phyloP scores from a whole-genome alignment of 2,888 invertebrate species.

The Scrobipalpa atriplicella region DNA sequence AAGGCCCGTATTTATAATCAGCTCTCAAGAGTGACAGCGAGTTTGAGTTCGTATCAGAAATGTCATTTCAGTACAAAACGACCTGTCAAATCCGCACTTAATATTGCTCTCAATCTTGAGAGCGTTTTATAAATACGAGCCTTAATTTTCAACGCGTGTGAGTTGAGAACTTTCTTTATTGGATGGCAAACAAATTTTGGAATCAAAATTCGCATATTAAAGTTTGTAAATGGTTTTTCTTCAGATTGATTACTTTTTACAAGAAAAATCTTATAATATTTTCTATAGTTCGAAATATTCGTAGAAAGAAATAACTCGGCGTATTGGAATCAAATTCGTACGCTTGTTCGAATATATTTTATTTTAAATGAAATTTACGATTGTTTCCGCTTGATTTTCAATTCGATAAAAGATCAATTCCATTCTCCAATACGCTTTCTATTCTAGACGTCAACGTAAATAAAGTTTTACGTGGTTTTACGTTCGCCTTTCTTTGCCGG shows the following conservation, averaged over 20 bases:
- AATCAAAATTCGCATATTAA: background rate
- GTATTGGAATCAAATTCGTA: background rate
- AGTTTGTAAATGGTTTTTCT: conserved; percentile 9
- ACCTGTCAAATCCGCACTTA: too few species aligned
- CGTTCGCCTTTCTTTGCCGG: conserved; percentile 7
- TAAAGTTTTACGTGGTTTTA: conserved; percentile 31
- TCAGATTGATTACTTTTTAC: background rate
- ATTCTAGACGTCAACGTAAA: conserved; percentile 31
- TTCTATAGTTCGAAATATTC: background rate
- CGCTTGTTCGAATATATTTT: background rate
- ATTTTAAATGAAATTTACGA: background rate
- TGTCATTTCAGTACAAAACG: too few species aligned
- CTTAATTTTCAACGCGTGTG: conserved; percentile 6
- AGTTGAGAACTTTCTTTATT: background rate
- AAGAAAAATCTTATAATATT: background rate
- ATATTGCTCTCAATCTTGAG: too few species aligned
- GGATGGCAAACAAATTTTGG: background rate
- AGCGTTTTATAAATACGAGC: too few species aligned
- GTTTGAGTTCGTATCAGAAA: too few species aligned
- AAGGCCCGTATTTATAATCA: too few species aligned
- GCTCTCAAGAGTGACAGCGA: too few species aligned
- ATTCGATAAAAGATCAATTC: conserved; percentile 29
- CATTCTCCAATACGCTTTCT: conserved; percentile 27
- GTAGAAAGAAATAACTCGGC: background rate
- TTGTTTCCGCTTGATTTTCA: conserved; percentile 23